These are phyloP conservation scores for Xenopus petersii DNA, from an alignment of 2,797 vertebrate genomes.

Conservation along the genomic window DNA sequence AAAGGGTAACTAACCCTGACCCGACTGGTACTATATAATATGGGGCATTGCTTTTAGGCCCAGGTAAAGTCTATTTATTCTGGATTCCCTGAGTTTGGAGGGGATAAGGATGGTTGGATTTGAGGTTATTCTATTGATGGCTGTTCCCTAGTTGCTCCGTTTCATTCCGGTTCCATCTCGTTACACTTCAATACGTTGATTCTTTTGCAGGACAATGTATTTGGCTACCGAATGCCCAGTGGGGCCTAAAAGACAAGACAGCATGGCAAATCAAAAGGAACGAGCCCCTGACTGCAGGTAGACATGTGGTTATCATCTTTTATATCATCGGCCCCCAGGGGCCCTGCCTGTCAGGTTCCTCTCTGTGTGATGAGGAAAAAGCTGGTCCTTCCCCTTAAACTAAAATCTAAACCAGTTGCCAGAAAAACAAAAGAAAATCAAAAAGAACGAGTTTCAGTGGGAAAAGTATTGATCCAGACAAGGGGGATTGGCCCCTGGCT, in stretches of 20 bases:
- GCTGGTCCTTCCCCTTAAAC: neutral
- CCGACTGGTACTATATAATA: too few species aligned
- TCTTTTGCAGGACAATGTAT: slow-evolving; percentile 14
- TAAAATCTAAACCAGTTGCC: neutral
- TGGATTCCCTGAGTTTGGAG: too few species aligned
- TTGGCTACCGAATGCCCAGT: neutral
- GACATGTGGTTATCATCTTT: neutral
- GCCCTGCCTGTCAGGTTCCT: neutral
- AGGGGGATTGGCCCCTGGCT: too few species aligned
- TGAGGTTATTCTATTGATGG: too few species aligned
- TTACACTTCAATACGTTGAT: slow-evolving; percentile 6
- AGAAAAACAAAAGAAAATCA: too few species aligned
- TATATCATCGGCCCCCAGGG: neutral
- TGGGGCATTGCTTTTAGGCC: too few species aligned
- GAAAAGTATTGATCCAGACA: too few species aligned
- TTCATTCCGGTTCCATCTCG: slow-evolving; percentile 21
- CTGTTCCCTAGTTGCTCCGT: neutral
- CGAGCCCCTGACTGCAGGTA: neutral
- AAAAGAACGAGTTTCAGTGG: too few species aligned
- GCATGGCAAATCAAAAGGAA: neutral
- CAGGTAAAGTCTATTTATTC: too few species aligned
- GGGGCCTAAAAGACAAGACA: neutral
- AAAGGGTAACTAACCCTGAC: too few species aligned
- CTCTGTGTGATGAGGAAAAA: too few species aligned
- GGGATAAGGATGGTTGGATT: too few species aligned